These are phyloP conservation scores for Nezara viridula DNA, from an alignment of 2,888 invertebrate genomes.

Conservation along the genomic window DNA sequence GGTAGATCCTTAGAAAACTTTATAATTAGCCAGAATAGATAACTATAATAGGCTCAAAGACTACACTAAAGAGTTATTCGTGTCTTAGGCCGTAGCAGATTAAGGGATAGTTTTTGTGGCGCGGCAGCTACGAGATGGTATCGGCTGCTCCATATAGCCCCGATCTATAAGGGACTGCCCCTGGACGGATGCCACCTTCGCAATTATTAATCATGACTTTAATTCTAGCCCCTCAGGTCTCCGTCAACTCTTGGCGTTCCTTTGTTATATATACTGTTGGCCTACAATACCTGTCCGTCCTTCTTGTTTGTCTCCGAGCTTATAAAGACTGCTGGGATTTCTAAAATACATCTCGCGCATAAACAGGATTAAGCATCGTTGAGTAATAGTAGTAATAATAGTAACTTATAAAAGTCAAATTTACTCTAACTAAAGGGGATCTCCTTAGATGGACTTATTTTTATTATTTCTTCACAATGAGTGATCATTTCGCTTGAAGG, in stretches of 20 bases:
- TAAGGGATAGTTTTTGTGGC: constrained; percentile 18
- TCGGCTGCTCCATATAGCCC: background rate
- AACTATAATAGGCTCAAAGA: constrained; percentile 17
- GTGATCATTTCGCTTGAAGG: too few species aligned
- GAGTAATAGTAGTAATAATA: background rate
- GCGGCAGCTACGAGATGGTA: background rate
- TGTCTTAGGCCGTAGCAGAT: background rate
- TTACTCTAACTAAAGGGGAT: too few species aligned
- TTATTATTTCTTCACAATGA: too few species aligned
- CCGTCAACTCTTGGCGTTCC: constrained; percentile 7
- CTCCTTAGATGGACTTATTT: too few species aligned
- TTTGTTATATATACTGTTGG: constrained; percentile 38
- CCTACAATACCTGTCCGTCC: constrained; percentile 29
- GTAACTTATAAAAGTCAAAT: background rate
- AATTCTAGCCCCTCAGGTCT: constrained; percentile 42
- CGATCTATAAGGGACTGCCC: constrained; percentile 21
- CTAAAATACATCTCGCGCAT: background rate
- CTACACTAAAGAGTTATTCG: background rate
- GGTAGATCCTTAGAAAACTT: background rate
- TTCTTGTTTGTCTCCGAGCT: background rate
- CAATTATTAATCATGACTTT: constrained; percentile 45
- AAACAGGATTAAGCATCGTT: background rate
- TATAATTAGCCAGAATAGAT: background rate
- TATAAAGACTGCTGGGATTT: background rate
- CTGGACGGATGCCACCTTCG: constrained; percentile 42